phyloP scores from a whole-genome alignment of 2,888 invertebrate species.

The Folsomia candida region DNA sequence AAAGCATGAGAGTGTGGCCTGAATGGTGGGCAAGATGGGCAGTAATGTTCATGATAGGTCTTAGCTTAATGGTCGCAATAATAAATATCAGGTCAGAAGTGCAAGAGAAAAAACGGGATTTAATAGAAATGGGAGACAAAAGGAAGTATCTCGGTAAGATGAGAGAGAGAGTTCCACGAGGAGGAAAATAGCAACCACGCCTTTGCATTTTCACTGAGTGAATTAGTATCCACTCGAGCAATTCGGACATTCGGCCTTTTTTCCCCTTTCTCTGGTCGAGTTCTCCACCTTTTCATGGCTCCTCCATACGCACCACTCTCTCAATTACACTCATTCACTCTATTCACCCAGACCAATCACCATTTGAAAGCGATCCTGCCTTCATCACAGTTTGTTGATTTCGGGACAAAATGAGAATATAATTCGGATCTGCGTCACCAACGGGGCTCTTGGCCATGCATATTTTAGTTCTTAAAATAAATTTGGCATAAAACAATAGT shows the following conservation, averaged over 20 bases:
- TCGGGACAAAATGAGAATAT: too few species aligned
- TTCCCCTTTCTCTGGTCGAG: not conserved
- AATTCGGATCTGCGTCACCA: too few species aligned
- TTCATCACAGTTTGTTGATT: too few species aligned
- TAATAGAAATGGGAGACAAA: constrained; percentile 10
- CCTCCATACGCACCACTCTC: not conserved
- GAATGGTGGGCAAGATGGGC: not conserved
- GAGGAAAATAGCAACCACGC: constrained; percentile 6
- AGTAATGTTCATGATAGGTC: constrained; percentile 3
- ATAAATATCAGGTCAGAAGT: constrained; percentile 12
- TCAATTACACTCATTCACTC: not conserved
- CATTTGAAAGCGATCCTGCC: too few species aligned
- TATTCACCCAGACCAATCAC: too few species aligned
- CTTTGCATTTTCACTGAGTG: constrained; percentile 11
- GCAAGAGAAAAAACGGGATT: not conserved
- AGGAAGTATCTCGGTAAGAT: not conserved
- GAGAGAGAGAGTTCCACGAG: not conserved
- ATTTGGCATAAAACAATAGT: too few species aligned
- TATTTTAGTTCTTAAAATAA: too few species aligned
- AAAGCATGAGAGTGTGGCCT: not conserved
- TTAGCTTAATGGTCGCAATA: constrained; percentile 5
- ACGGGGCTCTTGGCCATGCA: too few species aligned
- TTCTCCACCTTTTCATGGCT: not conserved
- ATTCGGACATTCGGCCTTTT: not conserved
- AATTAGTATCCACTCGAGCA: constrained; percentile 6